A percentile compares a stretch with the other conserved stretches of the same genome.
These are phyloP conservation scores for Poeciliopsis occidentalis DNA, from an alignment of 2,113 vertebrate genomes.

Conservation along the genomic window DNA sequence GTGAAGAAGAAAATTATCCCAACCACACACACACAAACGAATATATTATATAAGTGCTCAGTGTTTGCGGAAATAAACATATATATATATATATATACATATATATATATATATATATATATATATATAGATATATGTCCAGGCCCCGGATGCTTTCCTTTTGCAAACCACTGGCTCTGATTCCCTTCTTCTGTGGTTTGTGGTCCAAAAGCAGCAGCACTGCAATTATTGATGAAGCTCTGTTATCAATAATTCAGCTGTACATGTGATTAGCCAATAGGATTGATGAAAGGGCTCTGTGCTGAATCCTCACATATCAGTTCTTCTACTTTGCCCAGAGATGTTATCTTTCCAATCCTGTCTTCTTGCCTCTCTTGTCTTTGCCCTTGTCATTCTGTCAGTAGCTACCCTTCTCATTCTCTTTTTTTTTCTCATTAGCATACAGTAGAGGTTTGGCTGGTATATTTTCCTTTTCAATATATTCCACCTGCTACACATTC, in stretches of 20 bases:
- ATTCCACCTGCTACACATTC: neutral
- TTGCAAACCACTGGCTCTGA: conserved; percentile 40
- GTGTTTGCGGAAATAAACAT: too few relatives aligned
- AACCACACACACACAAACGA: neutral
- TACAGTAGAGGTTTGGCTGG: neutral
- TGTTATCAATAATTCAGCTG: conserved; percentile 79
- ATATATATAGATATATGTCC: too few relatives aligned
- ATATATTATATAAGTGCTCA: too few relatives aligned
- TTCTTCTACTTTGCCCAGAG: conserved; percentile 45
- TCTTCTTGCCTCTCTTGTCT: conserved; percentile 38
- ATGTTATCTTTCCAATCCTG: conserved; percentile 48
- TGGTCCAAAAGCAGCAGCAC: conserved; percentile 61
- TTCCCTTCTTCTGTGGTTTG: conserved; percentile 41
- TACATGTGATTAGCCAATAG: conserved; percentile 78
- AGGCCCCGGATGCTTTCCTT: conserved; percentile 32
- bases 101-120: too few relatives aligned
- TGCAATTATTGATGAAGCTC: conserved; percentile 76
- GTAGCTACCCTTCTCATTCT: conserved; percentile 4
- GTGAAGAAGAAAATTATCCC: neutral
- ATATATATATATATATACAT: too few relatives aligned
- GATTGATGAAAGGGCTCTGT: conserved; percentile 66
- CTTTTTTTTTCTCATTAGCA: neutral
- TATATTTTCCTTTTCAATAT: neutral
- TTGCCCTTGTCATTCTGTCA: conserved; percentile 44
- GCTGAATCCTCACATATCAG: conserved; percentile 63